These are phyloP conservation scores for Drosophila ananassae DNA, from an alignment of 1,140 invertebrate species.

Conservation along the genomic window DNA sequence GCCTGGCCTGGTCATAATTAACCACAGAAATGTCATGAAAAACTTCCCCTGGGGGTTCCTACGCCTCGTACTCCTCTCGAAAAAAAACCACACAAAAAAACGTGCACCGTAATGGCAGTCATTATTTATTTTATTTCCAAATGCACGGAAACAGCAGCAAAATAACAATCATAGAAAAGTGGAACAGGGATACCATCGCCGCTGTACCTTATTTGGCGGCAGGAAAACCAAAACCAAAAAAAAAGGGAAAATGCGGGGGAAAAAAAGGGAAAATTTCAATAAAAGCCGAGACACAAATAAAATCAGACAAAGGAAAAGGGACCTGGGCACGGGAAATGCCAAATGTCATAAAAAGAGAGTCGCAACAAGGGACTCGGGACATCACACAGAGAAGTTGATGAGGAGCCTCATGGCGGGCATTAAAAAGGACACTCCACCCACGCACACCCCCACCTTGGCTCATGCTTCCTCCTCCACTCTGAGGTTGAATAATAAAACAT, in stretches of 20 bases:
- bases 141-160: conserved; percentile 67
- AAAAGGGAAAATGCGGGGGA: not conserved
- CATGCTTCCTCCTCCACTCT: not conserved
- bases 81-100: conserved; percentile 20
- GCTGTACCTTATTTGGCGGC: conserved; percentile 19
- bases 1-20: conserved; percentile 32
- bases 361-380: conserved; percentile 16
- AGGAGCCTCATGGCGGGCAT: conserved; percentile 48
- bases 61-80: too few species aligned
- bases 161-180: conserved; percentile 50
- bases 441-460: not conserved
- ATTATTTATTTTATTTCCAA: conserved; percentile 79
- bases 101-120: conserved; percentile 66
- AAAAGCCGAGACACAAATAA: conserved; percentile 55
- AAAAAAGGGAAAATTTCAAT: conserved; percentile 44
- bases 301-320: conserved; percentile 29
- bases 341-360: conserved; percentile 66
- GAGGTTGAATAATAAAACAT: conserved; percentile 65
- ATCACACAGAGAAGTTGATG: conserved; percentile 40
- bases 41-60: conserved; percentile 11
- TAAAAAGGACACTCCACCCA: conserved; percentile 27
- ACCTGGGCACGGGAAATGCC: conserved; percentile 40
- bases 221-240: not conserved
- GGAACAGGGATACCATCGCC: conserved; percentile 32
- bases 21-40: conserved; percentile 51